Conservation (phyloP, 1,140 invertebrate genomes). For the Megalopta genalis region DNA sequence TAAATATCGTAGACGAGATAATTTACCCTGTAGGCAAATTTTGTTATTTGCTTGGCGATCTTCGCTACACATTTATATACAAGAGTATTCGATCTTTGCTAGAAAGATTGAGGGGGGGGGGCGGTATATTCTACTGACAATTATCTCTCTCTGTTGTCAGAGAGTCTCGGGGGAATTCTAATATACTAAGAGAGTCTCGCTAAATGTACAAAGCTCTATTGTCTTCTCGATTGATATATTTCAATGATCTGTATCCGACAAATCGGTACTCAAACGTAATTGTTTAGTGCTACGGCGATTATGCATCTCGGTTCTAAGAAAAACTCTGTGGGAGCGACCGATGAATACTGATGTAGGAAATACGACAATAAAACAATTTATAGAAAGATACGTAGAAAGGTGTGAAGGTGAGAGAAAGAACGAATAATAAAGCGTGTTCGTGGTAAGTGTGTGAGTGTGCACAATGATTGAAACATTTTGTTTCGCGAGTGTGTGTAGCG, state of each 20-base stretch:
- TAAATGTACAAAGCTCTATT: neutral
- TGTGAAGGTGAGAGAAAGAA: neutral
- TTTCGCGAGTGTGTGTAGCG: constrained; percentile 2
- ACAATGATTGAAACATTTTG: neutral
- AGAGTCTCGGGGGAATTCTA: no score
- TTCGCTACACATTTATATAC: constrained; percentile 17
- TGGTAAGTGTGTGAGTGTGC: constrained; percentile 21
- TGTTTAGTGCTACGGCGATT: no score
- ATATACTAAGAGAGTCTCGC: neutral
- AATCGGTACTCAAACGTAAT: no score
- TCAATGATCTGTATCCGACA: neutral
- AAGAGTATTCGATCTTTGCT: constrained; percentile 4
- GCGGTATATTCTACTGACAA: no score
- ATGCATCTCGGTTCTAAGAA: no score
- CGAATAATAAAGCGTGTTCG: constrained; percentile 15
- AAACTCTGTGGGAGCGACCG: neutral
- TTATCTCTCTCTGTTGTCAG: no score
- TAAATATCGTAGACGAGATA: no score
- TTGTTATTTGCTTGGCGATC: neutral
- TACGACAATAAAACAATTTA: neutral
- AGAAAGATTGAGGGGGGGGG: neutral
- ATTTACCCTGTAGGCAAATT: neutral
- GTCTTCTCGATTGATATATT: neutral
- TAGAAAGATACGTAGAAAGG: constrained; percentile 27
- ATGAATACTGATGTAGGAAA: neutral